Percentiles rank a stretch among this genome's conserved stretches.
Conservation (phyloP, 2,888 invertebrate species). For the Carabus problematicus region DNA sequence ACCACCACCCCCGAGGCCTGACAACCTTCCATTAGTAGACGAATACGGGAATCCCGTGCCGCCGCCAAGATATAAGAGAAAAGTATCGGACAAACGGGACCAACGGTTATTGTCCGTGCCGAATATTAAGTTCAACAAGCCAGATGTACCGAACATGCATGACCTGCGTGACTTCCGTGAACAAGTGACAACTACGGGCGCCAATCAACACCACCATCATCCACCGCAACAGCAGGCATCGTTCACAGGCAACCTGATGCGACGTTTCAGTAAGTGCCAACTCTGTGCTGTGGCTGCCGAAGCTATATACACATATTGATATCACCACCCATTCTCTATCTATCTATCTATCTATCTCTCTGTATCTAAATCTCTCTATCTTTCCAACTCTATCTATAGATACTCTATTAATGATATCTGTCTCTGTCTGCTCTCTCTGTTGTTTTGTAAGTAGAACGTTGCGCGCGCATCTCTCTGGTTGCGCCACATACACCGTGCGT, state of each 20-base stretch:
- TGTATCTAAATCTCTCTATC: conserved; percentile 38
- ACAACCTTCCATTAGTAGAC: conserved; percentile 69
- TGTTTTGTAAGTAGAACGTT: conserved; percentile 34
- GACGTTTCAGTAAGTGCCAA: conserved; percentile 88
- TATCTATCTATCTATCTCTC: conserved; percentile 45
- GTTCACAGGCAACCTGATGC: conserved; percentile 78
- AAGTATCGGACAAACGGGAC: conserved; percentile 65
- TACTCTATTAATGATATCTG: conserved; percentile 6
- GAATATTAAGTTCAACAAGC: conserved; percentile 70
- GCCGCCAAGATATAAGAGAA: conserved; percentile 63
- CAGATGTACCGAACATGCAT: conserved; percentile 61
- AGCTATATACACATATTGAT: conserved; percentile 15
- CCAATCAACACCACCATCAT: conserved; percentile 50
- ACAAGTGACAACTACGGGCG: conserved; percentile 46
- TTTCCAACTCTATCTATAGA: conserved; percentile 26
- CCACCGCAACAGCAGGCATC: conserved; percentile 61
- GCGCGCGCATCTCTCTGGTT: conserved; percentile 23
- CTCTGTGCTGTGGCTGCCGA: conserved; percentile 48
- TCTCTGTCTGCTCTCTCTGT: conserved; percentile 34
- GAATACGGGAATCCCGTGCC: conserved; percentile 63
- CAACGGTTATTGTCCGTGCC: conserved; percentile 79
- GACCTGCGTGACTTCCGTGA: conserved; percentile 66
- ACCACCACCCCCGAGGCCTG: conserved; percentile 62
- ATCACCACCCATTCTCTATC: conserved; percentile 26
- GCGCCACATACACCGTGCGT: too few relatives aligned